Base-by-base conservation (phyloP, 2,888 invertebrate genomes). In the Heliconius hortense region DNA sequence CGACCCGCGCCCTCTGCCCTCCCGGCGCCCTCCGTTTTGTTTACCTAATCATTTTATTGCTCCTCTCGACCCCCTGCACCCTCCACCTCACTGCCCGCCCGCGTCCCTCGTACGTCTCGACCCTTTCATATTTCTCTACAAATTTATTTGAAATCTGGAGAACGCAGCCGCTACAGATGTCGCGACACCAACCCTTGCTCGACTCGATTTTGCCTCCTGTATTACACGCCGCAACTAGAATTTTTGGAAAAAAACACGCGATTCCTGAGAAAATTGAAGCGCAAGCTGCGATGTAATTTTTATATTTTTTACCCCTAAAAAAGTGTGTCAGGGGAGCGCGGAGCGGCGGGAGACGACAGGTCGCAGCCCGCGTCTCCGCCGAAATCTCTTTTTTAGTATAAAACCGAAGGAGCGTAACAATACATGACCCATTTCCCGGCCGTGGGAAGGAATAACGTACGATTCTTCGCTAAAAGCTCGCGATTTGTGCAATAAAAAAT, bases 361-460 rank as follows among this genome's bases (percentile, higher is more conserved):
- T 86, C 89, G 87, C 88, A 87, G 89, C 89, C 87, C 83, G 86
- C 86, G 88, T 85, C 83, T 84, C 86, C 87, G 83, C 84, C 85
- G 85, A 90, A 93, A 90, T 92, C 90, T 88, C 85, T 92, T 93
- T 92, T 93, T 93, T 94, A 91, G 87, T 89, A 84, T 86, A 92
- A 93, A 92, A 92, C 87, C 89, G 88, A 86, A 86, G 87, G 87
- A 89, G 83, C 87, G 85, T 89, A 90, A 93, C 93, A 92, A 92
- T 89, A 89, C 87, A 84, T 93, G 94, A 93, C 94, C 94, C 94
- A 93, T 88, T 92, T 93, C 92, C 91, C 91, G 86, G 90, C 92
- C 94, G 94, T 94, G 94, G 94, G 94, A 93, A 93, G 89, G 90
- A 92, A 91, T 94, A 93, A 93, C 94, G 91, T 88, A 86, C 84